Base-by-base conservation (phyloP, 1,140 invertebrate genomes). In the Drosophila albomicans region DNA sequence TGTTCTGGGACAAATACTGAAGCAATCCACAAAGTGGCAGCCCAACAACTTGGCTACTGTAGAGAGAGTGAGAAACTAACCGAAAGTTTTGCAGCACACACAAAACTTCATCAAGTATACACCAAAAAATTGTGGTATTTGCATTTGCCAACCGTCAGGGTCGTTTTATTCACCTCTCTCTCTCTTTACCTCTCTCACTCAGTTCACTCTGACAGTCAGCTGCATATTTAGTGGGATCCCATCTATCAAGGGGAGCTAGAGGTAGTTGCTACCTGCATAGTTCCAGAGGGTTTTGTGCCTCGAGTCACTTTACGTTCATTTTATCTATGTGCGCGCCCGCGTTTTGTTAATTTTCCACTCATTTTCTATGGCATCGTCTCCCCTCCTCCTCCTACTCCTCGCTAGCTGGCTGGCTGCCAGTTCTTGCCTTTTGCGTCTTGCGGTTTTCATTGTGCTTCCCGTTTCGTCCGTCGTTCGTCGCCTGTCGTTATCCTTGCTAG, bases 291-390 rank as follows among this genome's bases (percentile, higher is more conserved):
- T 59, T 58, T 63, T 72, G 20, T 68, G 68, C 71, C 56, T 46
- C 3, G 43, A 72, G 67, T 58, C 49, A 54, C 43, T 74, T 70
- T 67, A 52, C 68, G 67, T 85, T 81, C 81, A 80, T 84, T 77
- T 75, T 86, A 81, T 82, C 84, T 77, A 67, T 79, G 68, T 52
- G 64, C 28, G 43, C 28, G 43, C 32, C 38, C 72, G 76, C 80
- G 77, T 84, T 87, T 84, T 87, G 80, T 87, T 87, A 87, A 87
- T 87, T 87, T 87, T 87, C 84, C 52, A 87, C 84, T 88, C 84
- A 87, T 87, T 87, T 87, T 82, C 67, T 68, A 73, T 77, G 82
- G 85, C 82, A 72, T 78, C 49, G 20, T 52, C 16, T 16, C 16
- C 16, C 1, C 75, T 76, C 28, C 41, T 28, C 49, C 20, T 3